These are phyloP conservation scores for Eubasilissa splendida DNA, from an alignment of 2,888 invertebrate genomes.

Conservation along the genomic window DNA sequence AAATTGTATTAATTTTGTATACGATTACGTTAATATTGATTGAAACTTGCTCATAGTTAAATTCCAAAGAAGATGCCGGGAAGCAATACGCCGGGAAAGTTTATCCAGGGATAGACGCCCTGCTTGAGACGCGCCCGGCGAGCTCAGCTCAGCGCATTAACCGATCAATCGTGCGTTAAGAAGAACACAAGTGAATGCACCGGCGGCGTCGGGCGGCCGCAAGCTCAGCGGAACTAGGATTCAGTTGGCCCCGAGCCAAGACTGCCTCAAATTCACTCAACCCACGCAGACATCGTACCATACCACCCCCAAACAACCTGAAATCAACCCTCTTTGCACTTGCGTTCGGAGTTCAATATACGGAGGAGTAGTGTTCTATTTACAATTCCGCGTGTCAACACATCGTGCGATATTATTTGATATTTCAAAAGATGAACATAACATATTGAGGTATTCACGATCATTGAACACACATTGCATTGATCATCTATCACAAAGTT, in stretches of 20 bases:
- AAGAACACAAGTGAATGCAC: slow-evolving; percentile 47
- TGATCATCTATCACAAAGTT: too few relatives aligned
- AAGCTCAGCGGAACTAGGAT: slow-evolving; percentile 33
- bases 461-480: too few relatives aligned
- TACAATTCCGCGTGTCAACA: too few relatives aligned
- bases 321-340: not conserved
- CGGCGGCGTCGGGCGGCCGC: slow-evolving; percentile 45
- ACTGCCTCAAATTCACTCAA: slow-evolving; percentile 10
- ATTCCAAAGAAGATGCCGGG: not conserved
- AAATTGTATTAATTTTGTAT: too few relatives aligned
- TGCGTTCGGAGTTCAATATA: too few relatives aligned
- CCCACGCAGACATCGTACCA: not conserved
- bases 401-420: too few relatives aligned
- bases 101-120: not conserved
- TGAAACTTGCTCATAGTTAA: too few relatives aligned
- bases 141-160: slow-evolving; percentile 26
- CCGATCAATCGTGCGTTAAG: slow-evolving; percentile 45
- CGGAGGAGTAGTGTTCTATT: too few relatives aligned
- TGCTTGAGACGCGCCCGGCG: not conserved
- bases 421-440: too few relatives aligned
- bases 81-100: not conserved
- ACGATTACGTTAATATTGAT: too few relatives aligned
- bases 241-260: slow-evolving; percentile 40
- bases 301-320: not conserved
- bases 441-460: too few relatives aligned